Evolutionary conservation across 2,113 vertebrate genomes (phyloP), one percentile per base, ranked within the genome.

Genomic region (Corythaixoides concolor): DNA sequence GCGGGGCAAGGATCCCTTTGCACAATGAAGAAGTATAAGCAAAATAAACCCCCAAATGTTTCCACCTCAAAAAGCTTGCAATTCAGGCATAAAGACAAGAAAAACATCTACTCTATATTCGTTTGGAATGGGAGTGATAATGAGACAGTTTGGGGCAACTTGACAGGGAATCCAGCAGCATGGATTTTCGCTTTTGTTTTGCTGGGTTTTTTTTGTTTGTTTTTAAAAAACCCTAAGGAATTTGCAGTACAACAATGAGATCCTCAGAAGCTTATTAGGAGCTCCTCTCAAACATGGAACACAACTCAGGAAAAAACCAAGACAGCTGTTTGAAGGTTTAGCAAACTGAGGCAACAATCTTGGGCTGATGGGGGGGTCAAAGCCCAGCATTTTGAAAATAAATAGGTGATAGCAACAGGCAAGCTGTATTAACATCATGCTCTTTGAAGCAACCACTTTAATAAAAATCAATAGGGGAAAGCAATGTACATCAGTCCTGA

Each of bases 201-300:
- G 7, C 1, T 63, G 24, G 28, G 4, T 1, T 1, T 85, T 74
- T 70, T 39, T 77, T 8, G 8, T 43, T 49, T 63, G 19, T 37
- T 82, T 70, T 62, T 39, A 66, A 74, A 67, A 60, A 84, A 12
- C n/a, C 43, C 37, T 49, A 15, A 66, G 32, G 41, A 89, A 70
- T 70, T 32, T 35, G 59, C 10, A 55, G 26, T 37, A 30, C 9
- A 32, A 74, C 5, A 43, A 37, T 13, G 17, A 91, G 35, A 60
- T 18, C 45, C 27, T 6, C 19, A 28, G 52, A 58, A 85, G 37
- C 27, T 64, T 43, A 49, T 2, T 49, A 52, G 50, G 50, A 75
- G 26, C 27, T 81, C 21, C 45, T 82, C 47, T 88, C 41, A 62
- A 58, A 84, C 0, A 0, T 0, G 33, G 37, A 47, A 12, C 11